phyloP scores from a whole-genome alignment of 2,888 invertebrate genomes.

The Linnaemya vulpina region DNA sequence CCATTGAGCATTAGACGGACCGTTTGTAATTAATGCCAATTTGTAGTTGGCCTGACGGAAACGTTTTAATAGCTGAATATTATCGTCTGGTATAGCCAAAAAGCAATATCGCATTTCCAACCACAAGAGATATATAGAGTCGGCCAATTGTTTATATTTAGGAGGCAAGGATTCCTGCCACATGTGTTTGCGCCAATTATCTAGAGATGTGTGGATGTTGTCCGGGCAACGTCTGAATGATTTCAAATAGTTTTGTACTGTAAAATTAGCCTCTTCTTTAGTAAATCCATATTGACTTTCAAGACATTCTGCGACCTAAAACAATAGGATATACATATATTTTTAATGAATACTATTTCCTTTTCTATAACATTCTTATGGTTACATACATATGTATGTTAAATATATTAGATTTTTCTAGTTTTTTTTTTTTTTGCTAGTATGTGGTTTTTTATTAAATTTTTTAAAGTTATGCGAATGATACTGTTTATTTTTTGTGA shows the following conservation, averaged over 20 bases:
- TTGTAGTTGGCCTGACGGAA: conserved; percentile 88
- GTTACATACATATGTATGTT: too few species aligned
- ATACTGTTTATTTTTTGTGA: too few species aligned
- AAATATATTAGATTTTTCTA: too few species aligned
- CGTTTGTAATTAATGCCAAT: conserved; percentile 93
- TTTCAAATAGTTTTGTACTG: conserved; percentile 88
- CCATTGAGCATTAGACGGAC: conserved; percentile 93
- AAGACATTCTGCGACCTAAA: conserved; percentile 80
- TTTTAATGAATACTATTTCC: too few species aligned
- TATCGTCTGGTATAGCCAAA: conserved; percentile 88
- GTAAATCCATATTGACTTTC: conserved; percentile 87
- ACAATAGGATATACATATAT: conserved; percentile 34
- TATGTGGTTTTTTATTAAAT: too few species aligned
- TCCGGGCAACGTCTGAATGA: conserved; percentile 92
- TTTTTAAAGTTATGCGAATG: too few species aligned
- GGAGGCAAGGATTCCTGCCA: conserved; percentile 91
- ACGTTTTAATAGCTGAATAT: conserved; percentile 87
- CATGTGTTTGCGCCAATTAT: conserved; percentile 90
- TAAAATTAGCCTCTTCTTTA: conserved; percentile 86
- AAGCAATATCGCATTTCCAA: conserved; percentile 90
- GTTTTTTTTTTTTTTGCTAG: too few species aligned
- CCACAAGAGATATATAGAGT: conserved; percentile 90
- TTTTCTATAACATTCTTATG: too few species aligned
- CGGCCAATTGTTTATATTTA: conserved; percentile 88
- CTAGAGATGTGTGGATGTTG: conserved; percentile 88